Base-by-base conservation (phyloP, 2,797 vertebrate genomes). In the Falco naumanni region DNA sequence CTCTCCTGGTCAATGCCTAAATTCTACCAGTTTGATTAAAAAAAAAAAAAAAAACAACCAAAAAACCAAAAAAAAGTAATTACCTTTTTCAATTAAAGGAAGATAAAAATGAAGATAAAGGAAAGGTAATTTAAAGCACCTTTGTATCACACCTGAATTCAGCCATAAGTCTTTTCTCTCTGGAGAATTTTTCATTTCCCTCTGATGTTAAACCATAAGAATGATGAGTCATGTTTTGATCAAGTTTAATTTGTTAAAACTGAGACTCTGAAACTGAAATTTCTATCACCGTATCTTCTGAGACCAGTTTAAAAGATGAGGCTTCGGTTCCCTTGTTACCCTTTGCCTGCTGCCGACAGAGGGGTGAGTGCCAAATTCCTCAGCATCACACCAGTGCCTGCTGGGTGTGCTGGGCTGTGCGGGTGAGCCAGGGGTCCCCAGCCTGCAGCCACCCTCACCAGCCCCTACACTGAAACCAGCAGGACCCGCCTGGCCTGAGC, bases 351-450 rank as follows among this genome's bases (percentile, higher is more conserved):
- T 81, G 53, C 54, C 81, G 47, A 50, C 43, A 12, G 54, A 57
- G 6, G 8, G 6, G 25, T n/a, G 54, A 22, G 3, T 17, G 47
- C 63, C 69, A 16, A 56, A 59, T n/a, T 59, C 41, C 31, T 39
- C 72, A 33, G 53, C 0, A 0, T n/a, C 3, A 5, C 48, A 5
- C 31, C 3, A 2, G 26, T 1, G 1, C 56, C 56, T 4, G 1
- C 43, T 9, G 37, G 28, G 12, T 71, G 48, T 2, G 0, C 37
- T 22, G 3, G 0, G 31, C 50, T 28, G 34, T 72, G 43, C 51
- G 54, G 14, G 25, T 0, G 1, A 71, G 45, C 41, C 0, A 0
- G 57, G 3, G 3, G 39, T 74, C 24, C 33, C 37, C 5, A 2
- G 20, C 31, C 74, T 47, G 48, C 28, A 74, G 68, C n/a, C 18